These are phyloP conservation scores for Polia nebulosa DNA, from an alignment of 2,888 invertebrate genomes.

Conservation along the genomic window DNA sequence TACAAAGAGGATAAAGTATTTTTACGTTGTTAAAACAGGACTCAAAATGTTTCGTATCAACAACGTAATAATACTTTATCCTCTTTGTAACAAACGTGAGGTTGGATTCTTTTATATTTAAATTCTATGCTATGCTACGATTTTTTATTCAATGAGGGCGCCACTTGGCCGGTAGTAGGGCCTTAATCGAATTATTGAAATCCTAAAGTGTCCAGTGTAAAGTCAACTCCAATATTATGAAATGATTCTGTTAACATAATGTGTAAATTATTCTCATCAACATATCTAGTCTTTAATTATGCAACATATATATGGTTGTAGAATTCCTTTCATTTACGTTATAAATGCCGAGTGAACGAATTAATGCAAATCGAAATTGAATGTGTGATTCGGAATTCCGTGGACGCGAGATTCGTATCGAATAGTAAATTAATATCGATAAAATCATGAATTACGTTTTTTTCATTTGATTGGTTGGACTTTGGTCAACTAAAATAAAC, in stretches of 20 bases:
- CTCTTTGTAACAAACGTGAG: no score
- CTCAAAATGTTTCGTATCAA: no score
- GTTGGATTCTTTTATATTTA: no score
- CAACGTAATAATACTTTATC: no score
- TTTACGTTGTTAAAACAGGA: no score
- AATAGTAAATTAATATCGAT: background rate
- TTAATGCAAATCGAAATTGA: conserved; percentile 34
- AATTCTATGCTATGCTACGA: no score
- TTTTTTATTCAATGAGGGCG: no score
- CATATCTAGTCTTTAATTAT: conserved; percentile 38
- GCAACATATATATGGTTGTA: conserved; percentile 10
- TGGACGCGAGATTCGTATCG: background rate
- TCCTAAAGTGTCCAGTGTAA: background rate
- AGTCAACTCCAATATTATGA: conserved; percentile 12
- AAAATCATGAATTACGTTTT: background rate
- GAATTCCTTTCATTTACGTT: conserved; percentile 19
- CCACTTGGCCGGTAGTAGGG: no score
- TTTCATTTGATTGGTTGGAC: background rate
- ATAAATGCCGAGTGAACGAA: background rate
- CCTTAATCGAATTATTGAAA: no score
- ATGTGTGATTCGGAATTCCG: conserved; percentile 7
- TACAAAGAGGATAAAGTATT: no score
- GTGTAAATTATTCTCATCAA: conserved; percentile 20
- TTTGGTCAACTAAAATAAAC: background rate
- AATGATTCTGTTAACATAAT: conserved; percentile 30